A percentile compares a stretch with the other conserved stretches of the same genome.
Conservation (phyloP, 1,140 invertebrate genomes). For the Cotesia vestalis region DNA sequence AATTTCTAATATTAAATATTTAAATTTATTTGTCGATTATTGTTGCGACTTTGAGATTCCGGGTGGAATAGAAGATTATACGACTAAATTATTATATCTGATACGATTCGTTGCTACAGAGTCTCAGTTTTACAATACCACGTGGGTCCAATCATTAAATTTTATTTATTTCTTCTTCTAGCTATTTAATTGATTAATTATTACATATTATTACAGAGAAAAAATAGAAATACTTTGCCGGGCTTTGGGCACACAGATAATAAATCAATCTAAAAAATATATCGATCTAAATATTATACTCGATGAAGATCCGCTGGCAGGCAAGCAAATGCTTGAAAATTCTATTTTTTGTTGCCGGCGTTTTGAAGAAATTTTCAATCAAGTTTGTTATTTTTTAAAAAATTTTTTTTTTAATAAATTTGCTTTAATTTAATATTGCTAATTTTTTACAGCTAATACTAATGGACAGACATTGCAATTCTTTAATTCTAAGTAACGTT, state of each 20-base stretch:
- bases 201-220: constrained; percentile 53
- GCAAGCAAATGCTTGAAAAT: constrained; percentile 74
- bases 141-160: constrained; percentile 31
- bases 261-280: constrained; percentile 76
- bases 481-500: constrained; percentile 50
- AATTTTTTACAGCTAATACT: constrained; percentile 40
- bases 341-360: constrained; percentile 79
- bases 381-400: constrained; percentile 7
- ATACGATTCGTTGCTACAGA: constrained; percentile 84
- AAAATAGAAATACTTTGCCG: constrained; percentile 79
- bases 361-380: constrained; percentile 77
- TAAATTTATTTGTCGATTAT: constrained; percentile 77
- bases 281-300: constrained; percentile 79
- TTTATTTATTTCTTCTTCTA: too few species aligned
- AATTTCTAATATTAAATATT: constrained; percentile 80
- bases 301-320: constrained; percentile 70
- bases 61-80: constrained; percentile 67
- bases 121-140: constrained; percentile 80
- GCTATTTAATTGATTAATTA: too few species aligned
- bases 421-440: not conserved
- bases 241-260: constrained; percentile 84
- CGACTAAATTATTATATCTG: constrained; percentile 78
- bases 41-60: constrained; percentile 70
- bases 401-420: constrained; percentile 3
- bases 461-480: constrained; percentile 23